These are phyloP conservation scores for Acinonyx jubatus DNA, from an alignment of 2,113 vertebrate species.

Conservation along the genomic window DNA sequence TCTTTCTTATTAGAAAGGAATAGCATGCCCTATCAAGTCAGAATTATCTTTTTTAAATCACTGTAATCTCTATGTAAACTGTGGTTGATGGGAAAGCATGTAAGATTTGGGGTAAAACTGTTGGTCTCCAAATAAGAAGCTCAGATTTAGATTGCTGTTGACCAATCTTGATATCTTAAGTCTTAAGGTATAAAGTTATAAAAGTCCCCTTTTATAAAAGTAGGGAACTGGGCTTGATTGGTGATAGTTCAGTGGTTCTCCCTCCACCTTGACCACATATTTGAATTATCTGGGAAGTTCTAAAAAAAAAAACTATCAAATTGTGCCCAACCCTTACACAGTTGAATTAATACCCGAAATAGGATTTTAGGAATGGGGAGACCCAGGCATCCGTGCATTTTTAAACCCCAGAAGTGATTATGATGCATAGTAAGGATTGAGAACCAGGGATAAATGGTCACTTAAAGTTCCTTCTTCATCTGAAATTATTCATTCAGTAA, in stretches of 20 bases:
- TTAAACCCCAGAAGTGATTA: neutral
- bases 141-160: neutral
- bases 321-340: neutral
- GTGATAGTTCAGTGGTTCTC: neutral
- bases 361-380: neutral
- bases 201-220: neutral
- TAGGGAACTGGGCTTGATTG: neutral
- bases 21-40: neutral
- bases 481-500: neutral
- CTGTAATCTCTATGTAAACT: neutral
- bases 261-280: neutral
- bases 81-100: neutral
- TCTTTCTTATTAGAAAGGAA: conserved; percentile 12
- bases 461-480: neutral
- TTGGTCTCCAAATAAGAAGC: neutral
- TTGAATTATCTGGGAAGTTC: conserved; percentile 1
- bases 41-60: conserved; percentile 24
- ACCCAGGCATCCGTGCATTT: neutral
- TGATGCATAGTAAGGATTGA: neutral
- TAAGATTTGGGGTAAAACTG: neutral
- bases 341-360: neutral
- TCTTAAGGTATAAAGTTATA: no score
- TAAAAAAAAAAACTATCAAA: neutral
- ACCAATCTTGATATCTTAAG: neutral
- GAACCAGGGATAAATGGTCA: neutral